These are phyloP conservation scores for Melanaphis sacchari DNA, from an alignment of 1,140 invertebrate species.

Conservation along the genomic window DNA sequence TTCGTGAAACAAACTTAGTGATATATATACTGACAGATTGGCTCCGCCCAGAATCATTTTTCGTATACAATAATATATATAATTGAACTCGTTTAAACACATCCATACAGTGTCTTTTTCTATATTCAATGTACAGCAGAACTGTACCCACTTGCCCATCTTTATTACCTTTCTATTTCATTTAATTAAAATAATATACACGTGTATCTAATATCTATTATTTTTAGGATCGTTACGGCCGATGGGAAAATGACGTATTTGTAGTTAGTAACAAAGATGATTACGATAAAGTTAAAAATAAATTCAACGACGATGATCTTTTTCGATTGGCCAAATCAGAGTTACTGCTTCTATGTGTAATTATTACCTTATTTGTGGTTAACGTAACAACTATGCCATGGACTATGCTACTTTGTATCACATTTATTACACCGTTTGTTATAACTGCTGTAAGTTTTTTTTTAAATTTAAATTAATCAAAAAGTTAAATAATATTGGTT, in stretches of 20 bases:
- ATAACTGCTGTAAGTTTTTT: conserved; percentile 5
- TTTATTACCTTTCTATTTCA: neutral
- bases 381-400: conserved; percentile 42
- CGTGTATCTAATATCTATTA: neutral
- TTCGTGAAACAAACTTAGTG: too few relatives aligned
- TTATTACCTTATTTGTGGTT: conserved; percentile 21
- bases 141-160: too few relatives aligned
- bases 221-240: neutral
- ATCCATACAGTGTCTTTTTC: too few relatives aligned
- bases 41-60: too few relatives aligned
- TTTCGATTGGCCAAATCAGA: conserved; percentile 33
- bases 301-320: conserved; percentile 21
- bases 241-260: conserved; percentile 19
- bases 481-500: neutral
- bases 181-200: neutral
- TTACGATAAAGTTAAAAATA: neutral
- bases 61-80: too few relatives aligned
- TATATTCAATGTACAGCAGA: too few relatives aligned
- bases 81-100: too few relatives aligned
- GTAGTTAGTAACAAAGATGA: neutral
- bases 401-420: conserved; percentile 23
- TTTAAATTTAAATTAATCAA: neutral
- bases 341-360: neutral
- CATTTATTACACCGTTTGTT: conserved; percentile 28
- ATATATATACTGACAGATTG: too few relatives aligned